Conservation (phyloP, 2,797 vertebrate genomes). For the Meda fulgida region DNA sequence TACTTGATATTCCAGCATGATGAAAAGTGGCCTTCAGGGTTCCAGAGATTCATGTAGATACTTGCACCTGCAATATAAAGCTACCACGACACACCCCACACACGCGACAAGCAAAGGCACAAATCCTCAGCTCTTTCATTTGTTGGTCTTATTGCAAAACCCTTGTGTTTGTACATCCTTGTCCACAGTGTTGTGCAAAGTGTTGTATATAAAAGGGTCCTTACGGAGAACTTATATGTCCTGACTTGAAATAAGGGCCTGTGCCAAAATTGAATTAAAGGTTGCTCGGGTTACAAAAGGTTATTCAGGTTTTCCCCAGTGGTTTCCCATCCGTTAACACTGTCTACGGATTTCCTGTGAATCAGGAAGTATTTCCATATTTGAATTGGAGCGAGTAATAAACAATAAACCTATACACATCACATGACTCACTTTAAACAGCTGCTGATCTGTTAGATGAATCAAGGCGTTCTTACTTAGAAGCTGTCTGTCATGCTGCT, state of each 20-base stretch:
- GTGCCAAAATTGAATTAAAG: not conserved
- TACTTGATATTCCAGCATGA: slow-evolving; percentile 63
- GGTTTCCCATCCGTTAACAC: not conserved
- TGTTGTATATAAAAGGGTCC: slow-evolving; percentile 14
- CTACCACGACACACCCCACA: slow-evolving; percentile 17
- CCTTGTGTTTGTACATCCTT: slow-evolving; percentile 6
- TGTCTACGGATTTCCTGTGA: not conserved
- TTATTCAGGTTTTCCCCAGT: not conserved
- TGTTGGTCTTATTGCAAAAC: not conserved
- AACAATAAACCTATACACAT: slow-evolving; percentile 32
- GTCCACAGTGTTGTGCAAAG: not conserved
- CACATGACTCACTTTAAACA: slow-evolving; percentile 18
- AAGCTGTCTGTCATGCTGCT: slow-evolving; percentile 27
- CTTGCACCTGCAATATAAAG: slow-evolving; percentile 44
- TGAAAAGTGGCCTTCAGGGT: slow-evolving; percentile 48
- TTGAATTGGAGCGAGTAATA: not conserved
- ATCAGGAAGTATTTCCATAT: slow-evolving; percentile 4
- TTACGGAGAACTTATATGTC: not conserved
- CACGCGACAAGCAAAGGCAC: slow-evolving; percentile 32
- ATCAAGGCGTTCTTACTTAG: slow-evolving; percentile 11
- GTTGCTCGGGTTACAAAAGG: not conserved
- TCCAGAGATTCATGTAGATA: slow-evolving; percentile 51
- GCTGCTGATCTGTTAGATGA: slow-evolving; percentile 22
- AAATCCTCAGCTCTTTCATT: slow-evolving; percentile 47
- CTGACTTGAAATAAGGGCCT: slow-evolving; percentile 7